Base-by-base conservation (phyloP, 2,797 vertebrate genomes). In the Calcarius lapponicus region DNA sequence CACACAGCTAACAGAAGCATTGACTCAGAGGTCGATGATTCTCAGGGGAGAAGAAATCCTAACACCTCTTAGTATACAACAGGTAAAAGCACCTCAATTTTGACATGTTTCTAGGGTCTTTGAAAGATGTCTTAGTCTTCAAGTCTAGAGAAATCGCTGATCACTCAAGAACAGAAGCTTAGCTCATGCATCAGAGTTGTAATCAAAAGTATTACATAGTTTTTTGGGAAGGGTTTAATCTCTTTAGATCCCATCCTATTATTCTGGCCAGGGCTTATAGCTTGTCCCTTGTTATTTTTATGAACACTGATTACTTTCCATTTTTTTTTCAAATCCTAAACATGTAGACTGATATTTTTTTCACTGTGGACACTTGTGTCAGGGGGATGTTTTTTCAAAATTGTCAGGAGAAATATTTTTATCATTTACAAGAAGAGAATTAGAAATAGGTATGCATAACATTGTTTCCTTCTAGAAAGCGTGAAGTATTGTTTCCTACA, bases 11-110 rank as follows among this genome's bases (percentile, higher is more conserved):
- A 98, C 98, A 0, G 99, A 99, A 84, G 99, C 98, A 1, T 97
- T 99, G 95, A 99, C 99, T 7, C 99, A 99, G 94, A 98, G 98
- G 78, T 99, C 99, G 7, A 99, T 99, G 99, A 99, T 99, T 98
- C 99, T 99, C 97, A 97, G 99, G 97, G 99, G 99, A 53, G 99
- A 99, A 96, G 99, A 99, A 98, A 99, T 99, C 97, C 98, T 98
- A 94, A 99, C 99, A 1, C 99, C 99, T 31, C 99, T 99, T 80
- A 99, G 97, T 6, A 97, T 99, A 72, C 98, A 99, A 19, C 99
- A 99, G 99, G 99, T 99, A 97, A 96, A 54, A 26, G 22, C 75
- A 54, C 57, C 60, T 60, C 47, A 48, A 29, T 61, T 79, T 71
- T 74, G 32, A 47, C 11, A 2, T 66, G 7, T 2, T 84, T 91